phyloP scores from a whole-genome alignment of 1,140 invertebrate genomes.

The Bilobella aurantiaca region DNA sequence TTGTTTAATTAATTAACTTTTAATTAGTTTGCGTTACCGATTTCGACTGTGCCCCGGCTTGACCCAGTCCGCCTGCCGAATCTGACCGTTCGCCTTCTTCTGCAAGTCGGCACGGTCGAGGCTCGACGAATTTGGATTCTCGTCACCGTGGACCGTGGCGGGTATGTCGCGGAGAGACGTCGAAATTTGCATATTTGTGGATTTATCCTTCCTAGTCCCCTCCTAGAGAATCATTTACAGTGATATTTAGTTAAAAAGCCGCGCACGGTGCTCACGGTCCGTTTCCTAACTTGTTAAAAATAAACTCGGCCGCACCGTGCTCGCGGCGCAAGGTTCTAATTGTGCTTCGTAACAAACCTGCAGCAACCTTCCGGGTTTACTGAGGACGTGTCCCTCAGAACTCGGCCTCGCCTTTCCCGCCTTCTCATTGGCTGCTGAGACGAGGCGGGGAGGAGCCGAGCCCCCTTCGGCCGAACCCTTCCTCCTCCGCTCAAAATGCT shows the following conservation, averaged over 20 bases:
- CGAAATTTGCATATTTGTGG: slow-evolving; percentile 19
- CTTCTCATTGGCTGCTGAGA: not conserved
- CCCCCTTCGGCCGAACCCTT: not conserved
- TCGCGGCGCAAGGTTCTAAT: no score
- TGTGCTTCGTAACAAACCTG: slow-evolving; percentile 12
- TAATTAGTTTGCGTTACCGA: slow-evolving; percentile 13
- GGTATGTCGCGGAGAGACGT: slow-evolving; percentile 31
- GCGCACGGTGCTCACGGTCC: no score
- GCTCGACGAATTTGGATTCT: slow-evolving; percentile 20
- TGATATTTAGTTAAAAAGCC: no score
- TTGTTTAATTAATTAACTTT: no score
- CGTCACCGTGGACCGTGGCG: slow-evolving; percentile 19
- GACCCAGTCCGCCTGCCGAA: not conserved
- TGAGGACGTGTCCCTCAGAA: slow-evolving; percentile 29
- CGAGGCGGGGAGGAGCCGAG: not conserved
- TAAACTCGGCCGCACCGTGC: no score
- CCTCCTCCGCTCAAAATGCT: not conserved
- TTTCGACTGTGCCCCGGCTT: slow-evolving; percentile 26
- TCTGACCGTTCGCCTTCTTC: slow-evolving; percentile 26
- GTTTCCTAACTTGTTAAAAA: no score
- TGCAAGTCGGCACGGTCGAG: slow-evolving; percentile 23
- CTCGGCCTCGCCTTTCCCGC: slow-evolving; percentile 26
- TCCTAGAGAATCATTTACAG: slow-evolving; percentile 11
- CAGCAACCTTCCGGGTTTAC: slow-evolving; percentile 15
- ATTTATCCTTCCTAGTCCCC: slow-evolving; percentile 17